Conservation (phyloP, 2,797 vertebrate genomes). For the Gorsachius magnificus region DNA sequence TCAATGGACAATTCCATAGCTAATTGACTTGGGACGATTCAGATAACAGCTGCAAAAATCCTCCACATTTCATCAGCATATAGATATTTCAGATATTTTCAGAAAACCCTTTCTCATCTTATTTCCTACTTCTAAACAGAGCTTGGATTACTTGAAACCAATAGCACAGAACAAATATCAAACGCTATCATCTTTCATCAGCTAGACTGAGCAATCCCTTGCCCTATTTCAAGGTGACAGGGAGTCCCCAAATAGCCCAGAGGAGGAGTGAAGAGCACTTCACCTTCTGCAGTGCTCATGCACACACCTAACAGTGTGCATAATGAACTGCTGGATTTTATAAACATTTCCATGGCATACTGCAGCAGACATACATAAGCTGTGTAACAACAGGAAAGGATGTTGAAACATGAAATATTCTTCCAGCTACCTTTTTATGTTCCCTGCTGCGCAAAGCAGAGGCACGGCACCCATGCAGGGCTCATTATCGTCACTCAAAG, state of each 20-base stretch:
- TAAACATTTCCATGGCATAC: background rate
- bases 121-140: background rate
- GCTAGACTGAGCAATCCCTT: background rate
- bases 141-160: background rate
- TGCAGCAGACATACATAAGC: background rate
- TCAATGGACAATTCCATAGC: background rate
- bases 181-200: background rate
- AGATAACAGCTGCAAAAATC: background rate
- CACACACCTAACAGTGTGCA: background rate
- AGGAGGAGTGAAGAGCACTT: background rate
- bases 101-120: background rate
- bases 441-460: background rate
- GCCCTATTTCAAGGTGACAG: background rate
- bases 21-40: background rate
- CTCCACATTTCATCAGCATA: background rate
- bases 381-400: background rate
- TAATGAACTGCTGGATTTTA: background rate
- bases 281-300: background rate
- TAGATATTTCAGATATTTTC: background rate
- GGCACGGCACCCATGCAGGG: background rate
- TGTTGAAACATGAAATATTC: background rate
- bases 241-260: background rate
- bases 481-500: background rate
- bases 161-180: background rate
- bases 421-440: background rate